A percentile compares a stretch with the other conserved stretches of the same genome.
Conservation (phyloP, 1,140 invertebrate genomes). For the Stegodyphus dumicola region DNA sequence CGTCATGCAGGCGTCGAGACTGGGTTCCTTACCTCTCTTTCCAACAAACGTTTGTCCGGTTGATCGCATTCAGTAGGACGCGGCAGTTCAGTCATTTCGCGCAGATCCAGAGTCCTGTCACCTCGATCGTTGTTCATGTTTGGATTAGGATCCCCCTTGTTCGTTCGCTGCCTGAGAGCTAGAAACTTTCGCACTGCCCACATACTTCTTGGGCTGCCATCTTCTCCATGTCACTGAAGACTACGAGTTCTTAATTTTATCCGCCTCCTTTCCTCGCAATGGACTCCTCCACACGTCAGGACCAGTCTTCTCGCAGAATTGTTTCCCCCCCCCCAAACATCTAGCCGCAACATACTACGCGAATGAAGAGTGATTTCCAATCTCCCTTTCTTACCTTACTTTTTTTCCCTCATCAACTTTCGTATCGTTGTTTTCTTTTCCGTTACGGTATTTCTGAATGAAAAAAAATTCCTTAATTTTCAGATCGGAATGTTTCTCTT, state of each 20-base stretch:
- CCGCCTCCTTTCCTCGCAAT: not conserved
- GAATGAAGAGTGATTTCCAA: not conserved
- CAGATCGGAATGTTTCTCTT: too few species aligned
- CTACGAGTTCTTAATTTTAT: too few species aligned
- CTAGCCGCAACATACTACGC: not conserved
- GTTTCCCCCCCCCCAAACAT: not conserved
- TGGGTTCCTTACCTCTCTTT: conserved; percentile 31
- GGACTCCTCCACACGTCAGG: not conserved
- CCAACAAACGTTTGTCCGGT: conserved; percentile 44
- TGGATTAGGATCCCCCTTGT: not conserved
- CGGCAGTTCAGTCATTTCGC: conserved; percentile 45
- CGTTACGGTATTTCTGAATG: not conserved
- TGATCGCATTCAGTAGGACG: conserved; percentile 20
- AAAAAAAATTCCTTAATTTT: too few species aligned
- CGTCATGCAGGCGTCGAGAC: too few species aligned
- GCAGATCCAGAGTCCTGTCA: conserved; percentile 16
- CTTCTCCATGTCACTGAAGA: not conserved
- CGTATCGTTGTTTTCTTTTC: not conserved
- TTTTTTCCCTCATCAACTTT: not conserved
- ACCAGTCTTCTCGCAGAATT: not conserved
- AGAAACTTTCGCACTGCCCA: not conserved
- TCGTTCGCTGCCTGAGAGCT: not conserved
- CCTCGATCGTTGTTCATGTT: conserved; percentile 52
- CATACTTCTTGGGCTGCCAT: conserved; percentile 14
- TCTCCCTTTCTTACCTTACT: not conserved